These are phyloP conservation scores for Galerucella calmariensis DNA, from an alignment of 2,888 invertebrate species.

Conservation along the genomic window DNA sequence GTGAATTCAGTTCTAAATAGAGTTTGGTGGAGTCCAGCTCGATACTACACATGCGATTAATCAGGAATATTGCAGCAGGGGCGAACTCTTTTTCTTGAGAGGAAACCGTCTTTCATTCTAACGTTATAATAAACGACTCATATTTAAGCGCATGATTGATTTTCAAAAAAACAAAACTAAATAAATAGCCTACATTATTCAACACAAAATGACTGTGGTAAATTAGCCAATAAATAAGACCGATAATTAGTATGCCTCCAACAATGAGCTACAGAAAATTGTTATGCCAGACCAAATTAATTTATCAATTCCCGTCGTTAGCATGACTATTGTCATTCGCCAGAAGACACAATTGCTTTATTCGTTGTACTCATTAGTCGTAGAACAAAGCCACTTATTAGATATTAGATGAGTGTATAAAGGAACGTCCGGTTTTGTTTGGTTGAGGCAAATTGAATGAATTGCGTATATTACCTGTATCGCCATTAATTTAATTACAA, in stretches of 20 bases:
- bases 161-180: constrained; percentile 12
- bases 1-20: too few relatives aligned
- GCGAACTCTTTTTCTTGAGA: too few relatives aligned
- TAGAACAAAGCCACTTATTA: constrained; percentile 34
- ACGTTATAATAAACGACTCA: not conserved
- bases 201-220: constrained; percentile 5
- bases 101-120: too few relatives aligned
- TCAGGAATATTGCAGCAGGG: too few relatives aligned
- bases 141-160: not conserved
- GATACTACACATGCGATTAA: too few relatives aligned
- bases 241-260: constrained; percentile 27
- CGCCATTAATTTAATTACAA: too few relatives aligned
- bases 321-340: constrained; percentile 32
- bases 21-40: too few relatives aligned
- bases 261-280: constrained; percentile 25
- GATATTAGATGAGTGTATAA: constrained; percentile 25
- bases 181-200: constrained; percentile 8
- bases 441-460: too few relatives aligned
- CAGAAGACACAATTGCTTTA: constrained; percentile 31
- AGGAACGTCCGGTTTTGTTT: too few relatives aligned
- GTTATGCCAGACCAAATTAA: constrained; percentile 34
- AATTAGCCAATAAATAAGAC: constrained; percentile 25
- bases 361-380: constrained; percentile 34
- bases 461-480: too few relatives aligned
- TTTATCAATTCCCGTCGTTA: constrained; percentile 27